Base-by-base conservation (phyloP, 2,888 invertebrate genomes). In the Zaprionus obscuricornis region DNA sequence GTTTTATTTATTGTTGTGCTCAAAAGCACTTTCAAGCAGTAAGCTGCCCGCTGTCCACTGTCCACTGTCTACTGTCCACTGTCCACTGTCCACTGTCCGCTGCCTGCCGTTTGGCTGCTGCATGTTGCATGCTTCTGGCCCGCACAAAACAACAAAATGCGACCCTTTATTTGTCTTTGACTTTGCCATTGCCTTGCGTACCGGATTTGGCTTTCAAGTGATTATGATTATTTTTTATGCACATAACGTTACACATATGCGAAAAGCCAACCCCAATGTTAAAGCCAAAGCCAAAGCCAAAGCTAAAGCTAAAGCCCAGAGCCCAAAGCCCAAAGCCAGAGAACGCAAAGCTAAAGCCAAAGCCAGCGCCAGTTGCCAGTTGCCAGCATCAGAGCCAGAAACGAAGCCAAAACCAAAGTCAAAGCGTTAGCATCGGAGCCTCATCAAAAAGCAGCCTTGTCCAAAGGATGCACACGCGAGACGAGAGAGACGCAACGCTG, bases 161-260 rank as follows among this genome's bases (percentile, higher is more conserved):
- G 70, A 64, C 68, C 69, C 69, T 62, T 73, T 72, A 66, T 66
- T 66, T 71, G 60, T 59, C 20, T 66, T 65, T 66, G 56, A 34
- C 58, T 58, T n/a, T n/a, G n/a, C n/a, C n/a, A n/a, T n/a, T n/a
- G n/a, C n/a, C n/a, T n/a, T n/a, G n/a, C n/a, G n/a, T n/a, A n/a
- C n/a, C n/a, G n/a, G n/a, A n/a, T n/a, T n/a, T 76, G 66, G 76
- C 77, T 85, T 81, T 76, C 76, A 83, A 83, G 85, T 83, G 85
- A 76, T 83, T 83, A 85, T 85, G 79, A 85, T 79, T 83, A 74
- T 81, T 71, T 83, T 82, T 79, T 79, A 85, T 82, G 73, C 81
- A 79, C 81, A 78, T 76, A 83, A 64, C 81, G 81, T 55, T 64
- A 65, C 60, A 74, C 20, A 39, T 58, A 36, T 31, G 51, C 17